Percentiles rank a stretch among this genome's conserved stretches.
Evolutionary conservation across 2,888 invertebrate species (phyloP).

Genomic region (Eretmocerus hayati): DNA sequence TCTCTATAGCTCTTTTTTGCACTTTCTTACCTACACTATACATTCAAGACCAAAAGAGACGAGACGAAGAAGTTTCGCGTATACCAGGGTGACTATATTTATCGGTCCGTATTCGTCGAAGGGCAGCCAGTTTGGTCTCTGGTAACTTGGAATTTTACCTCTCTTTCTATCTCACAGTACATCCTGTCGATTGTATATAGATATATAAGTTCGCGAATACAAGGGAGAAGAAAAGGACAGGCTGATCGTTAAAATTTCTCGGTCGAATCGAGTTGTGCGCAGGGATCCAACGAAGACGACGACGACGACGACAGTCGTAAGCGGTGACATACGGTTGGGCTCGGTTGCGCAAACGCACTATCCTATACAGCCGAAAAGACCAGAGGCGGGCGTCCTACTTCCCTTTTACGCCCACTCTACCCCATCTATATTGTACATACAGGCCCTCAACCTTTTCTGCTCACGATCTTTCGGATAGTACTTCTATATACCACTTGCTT

Average conservation of each 20-base stretch:
- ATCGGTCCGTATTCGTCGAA: slow-evolving; percentile 26
- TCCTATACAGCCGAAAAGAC: slow-evolving; percentile 28
- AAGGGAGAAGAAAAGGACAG: slow-evolving; percentile 23
- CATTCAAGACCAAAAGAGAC: too few relatives aligned
- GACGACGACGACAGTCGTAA: slow-evolving; percentile 24
- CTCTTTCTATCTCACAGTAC: slow-evolving; percentile 15
- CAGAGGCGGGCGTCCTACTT: slow-evolving; percentile 32
- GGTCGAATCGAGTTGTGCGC: slow-evolving; percentile 19
- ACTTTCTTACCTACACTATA: too few relatives aligned
- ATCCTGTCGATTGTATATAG: slow-evolving; percentile 20
- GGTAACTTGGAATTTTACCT: slow-evolving; percentile 30
- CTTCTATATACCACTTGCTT: background rate
- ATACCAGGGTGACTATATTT: too few relatives aligned
- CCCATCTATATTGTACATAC: slow-evolving; percentile 3
- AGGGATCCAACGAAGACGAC: slow-evolving; percentile 12
- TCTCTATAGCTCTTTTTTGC: too few relatives aligned
- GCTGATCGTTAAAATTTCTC: slow-evolving; percentile 38
- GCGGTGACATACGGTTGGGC: slow-evolving; percentile 28
- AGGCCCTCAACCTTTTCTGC: slow-evolving; percentile 13
- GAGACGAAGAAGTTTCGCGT: too few relatives aligned
- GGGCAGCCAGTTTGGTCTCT: slow-evolving; percentile 22
- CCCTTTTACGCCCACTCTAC: slow-evolving; percentile 26
- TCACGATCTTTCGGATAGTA: slow-evolving; percentile 14
- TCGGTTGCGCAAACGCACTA: slow-evolving; percentile 13
- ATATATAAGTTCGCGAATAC: slow-evolving; percentile 36